phyloP scores from a whole-genome alignment of 2,888 invertebrate species.

The Periphyllus acericola region DNA sequence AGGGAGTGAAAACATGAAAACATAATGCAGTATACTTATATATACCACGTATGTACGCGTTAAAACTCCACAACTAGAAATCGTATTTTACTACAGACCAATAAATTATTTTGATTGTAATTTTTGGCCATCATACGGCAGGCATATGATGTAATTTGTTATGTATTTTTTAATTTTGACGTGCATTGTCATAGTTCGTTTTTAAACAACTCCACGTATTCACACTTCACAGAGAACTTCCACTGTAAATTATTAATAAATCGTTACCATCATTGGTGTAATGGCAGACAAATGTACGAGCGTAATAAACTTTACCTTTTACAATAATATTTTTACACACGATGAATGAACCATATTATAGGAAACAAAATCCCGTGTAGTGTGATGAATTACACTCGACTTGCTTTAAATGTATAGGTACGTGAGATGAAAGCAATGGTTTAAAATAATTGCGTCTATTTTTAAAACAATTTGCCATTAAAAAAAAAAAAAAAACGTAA shows the following conservation, averaged over 20 bases:
- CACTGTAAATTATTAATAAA: conserved; percentile 8
- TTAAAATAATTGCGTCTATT: background rate
- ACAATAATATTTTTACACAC: no score
- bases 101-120: background rate
- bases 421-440: no score
- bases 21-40: background rate
- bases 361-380: no score
- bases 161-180: background rate
- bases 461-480: background rate
- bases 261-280: background rate
- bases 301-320: no score
- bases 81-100: background rate
- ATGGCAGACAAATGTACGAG: no score
- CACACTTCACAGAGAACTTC: background rate
- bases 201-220: background rate
- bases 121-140: background rate
- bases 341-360: no score
- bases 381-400: no score
- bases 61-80: background rate
- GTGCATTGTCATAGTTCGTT: background rate
- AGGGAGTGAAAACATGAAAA: conserved; percentile 5
- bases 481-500: no score
- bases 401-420: no score
- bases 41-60: background rate
- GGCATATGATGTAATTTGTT: background rate